phyloP scores from a whole-genome alignment of 1,140 invertebrate genomes.

The Harlomillsia oculata region DNA sequence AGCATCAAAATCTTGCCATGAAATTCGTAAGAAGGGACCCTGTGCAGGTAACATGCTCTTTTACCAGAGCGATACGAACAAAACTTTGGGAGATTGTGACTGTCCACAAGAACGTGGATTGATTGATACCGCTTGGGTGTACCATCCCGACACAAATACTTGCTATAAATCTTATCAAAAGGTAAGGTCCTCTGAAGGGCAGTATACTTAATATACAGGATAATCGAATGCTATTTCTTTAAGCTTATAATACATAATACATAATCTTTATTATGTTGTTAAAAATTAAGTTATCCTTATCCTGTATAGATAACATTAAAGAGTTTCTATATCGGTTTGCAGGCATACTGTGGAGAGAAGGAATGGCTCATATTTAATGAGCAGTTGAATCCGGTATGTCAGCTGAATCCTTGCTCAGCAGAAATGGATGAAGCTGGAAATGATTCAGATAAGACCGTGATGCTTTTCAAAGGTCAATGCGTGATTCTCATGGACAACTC shows the following conservation, averaged over 20 bases:
- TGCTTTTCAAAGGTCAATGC: conserved; percentile 12
- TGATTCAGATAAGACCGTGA: not conserved
- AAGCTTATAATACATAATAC: not conserved
- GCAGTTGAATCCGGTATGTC: not conserved
- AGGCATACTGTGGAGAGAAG: conserved; percentile 4
- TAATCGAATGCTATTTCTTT: no score
- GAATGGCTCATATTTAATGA: conserved; percentile 16
- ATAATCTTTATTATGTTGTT: not conserved
- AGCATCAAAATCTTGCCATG: not conserved
- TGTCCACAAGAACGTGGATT: not conserved
- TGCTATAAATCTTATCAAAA: conserved; percentile 15
- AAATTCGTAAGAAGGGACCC: not conserved
- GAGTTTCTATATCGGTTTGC: no score
- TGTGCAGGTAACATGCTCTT: conserved; percentile 7
- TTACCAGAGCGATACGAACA: not conserved
- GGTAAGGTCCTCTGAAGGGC: no score
- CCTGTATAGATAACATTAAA: no score
- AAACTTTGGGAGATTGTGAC: conserved; percentile 10
- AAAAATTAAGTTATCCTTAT: not conserved
- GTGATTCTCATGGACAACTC: not conserved
- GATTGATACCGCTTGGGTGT: conserved; percentile 3
- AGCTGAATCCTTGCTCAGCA: not conserved
- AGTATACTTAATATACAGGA: no score
- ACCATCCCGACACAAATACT: not conserved
- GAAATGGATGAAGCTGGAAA: not conserved